Conservation (phyloP, 2,888 invertebrate species). For the Scrobipalpa costella region DNA sequence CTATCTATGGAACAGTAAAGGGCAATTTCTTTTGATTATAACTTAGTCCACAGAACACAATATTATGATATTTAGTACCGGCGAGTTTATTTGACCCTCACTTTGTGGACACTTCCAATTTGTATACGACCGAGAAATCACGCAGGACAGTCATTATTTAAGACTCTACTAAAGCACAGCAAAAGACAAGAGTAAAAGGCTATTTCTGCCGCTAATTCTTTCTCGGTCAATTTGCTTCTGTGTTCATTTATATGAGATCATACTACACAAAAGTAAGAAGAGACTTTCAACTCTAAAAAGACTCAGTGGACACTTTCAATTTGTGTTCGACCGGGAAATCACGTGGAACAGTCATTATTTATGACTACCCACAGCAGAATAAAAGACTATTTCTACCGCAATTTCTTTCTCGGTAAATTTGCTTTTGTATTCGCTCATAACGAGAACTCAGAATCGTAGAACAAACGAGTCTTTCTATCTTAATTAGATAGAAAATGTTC, state of each 20-base stretch:
- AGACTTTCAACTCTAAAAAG: too few relatives aligned
- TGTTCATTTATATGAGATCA: too few relatives aligned
- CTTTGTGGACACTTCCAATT: constrained; percentile 19
- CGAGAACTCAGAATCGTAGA: too few relatives aligned
- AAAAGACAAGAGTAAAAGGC: too few relatives aligned
- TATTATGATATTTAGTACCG: too few relatives aligned
- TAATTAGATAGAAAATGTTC: too few relatives aligned
- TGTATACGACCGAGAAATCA: constrained; percentile 7
- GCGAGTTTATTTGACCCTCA: too few relatives aligned
- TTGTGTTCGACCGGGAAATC: constrained; percentile 13
- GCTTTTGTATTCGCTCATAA: neutral
- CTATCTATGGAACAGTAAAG: neutral
- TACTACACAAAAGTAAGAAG: too few relatives aligned
- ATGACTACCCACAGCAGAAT: neutral
- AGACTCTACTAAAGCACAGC: too few relatives aligned
- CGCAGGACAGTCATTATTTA: constrained; percentile 1
- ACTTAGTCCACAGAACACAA: too few relatives aligned
- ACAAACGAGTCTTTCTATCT: too few relatives aligned
- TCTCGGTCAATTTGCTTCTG: neutral
- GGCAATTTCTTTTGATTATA: constrained; percentile 1
- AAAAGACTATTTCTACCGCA: constrained; percentile 2
- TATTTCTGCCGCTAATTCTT: neutral
- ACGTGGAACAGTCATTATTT: neutral
- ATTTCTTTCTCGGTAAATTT: neutral
- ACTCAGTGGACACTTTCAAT: constrained; percentile 11